A percentile compares a stretch with the other conserved stretches of the same genome.
Conservation (phyloP, 2,888 invertebrate species). For the Tetranychus piercei region DNA sequence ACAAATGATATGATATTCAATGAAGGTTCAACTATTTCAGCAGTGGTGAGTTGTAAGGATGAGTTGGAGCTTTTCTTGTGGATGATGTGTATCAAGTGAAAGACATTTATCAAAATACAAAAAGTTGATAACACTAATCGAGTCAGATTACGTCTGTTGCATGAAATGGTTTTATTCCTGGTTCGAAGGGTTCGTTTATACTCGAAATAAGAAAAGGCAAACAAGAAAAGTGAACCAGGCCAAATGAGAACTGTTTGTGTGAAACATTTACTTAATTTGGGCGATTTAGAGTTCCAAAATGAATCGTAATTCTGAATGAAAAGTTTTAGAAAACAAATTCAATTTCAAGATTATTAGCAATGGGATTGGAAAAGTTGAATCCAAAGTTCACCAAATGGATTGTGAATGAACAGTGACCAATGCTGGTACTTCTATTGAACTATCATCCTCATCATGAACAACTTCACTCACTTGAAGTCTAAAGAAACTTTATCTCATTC, state of each 20-base stretch:
- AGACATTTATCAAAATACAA: slow-evolving; percentile 11
- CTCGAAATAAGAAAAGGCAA: slow-evolving; percentile 55
- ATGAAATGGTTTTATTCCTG: slow-evolving; percentile 21
- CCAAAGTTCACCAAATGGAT: too few species aligned
- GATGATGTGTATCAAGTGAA: neutral
- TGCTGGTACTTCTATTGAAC: too few species aligned
- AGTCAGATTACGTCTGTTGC: slow-evolving; percentile 22
- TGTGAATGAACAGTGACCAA: too few species aligned
- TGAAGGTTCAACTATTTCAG: neutral
- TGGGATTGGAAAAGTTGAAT: too few species aligned
- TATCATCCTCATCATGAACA: too few species aligned
- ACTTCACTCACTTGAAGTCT: too few species aligned
- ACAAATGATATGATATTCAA: neutral
- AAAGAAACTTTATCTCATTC: too few species aligned
- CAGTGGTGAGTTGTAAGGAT: neutral
- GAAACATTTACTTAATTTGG: slow-evolving; percentile 74
- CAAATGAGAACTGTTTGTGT: slow-evolving; percentile 73
- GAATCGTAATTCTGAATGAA: slow-evolving; percentile 47
- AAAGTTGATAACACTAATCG: slow-evolving; percentile 19
- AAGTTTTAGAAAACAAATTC: too few species aligned
- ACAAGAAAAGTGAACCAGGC: slow-evolving; percentile 66
- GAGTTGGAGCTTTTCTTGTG: neutral
- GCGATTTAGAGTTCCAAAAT: slow-evolving; percentile 58
- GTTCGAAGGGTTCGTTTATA: slow-evolving; percentile 13
- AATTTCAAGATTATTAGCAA: too few species aligned